phyloP scores from a whole-genome alignment of 2,113 vertebrate genomes.

The Chrysemys picta region DNA sequence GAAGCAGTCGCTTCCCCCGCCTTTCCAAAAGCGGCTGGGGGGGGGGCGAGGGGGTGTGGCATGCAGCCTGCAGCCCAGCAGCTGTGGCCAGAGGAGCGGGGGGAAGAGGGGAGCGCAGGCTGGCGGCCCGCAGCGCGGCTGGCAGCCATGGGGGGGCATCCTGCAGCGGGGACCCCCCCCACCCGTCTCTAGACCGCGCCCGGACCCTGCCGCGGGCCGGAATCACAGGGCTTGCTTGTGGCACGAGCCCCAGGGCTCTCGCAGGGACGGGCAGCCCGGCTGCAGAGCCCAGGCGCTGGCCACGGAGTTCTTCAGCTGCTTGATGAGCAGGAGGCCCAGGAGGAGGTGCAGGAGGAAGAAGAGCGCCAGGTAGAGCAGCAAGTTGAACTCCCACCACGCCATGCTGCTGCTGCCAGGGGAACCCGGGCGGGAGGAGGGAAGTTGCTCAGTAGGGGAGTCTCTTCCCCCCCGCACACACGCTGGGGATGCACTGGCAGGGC shows the following conservation, averaged over 20 bases:
- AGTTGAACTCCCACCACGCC: slow-evolving; percentile 87
- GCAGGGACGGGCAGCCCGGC: not conserved
- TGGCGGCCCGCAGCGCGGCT: no score
- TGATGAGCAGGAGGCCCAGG: slow-evolving; percentile 85
- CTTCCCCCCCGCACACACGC: not conserved
- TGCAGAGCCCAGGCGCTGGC: slow-evolving; percentile 75
- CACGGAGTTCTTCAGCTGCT: slow-evolving; percentile 89
- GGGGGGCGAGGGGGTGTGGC: no score
- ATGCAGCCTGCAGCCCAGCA: no score
- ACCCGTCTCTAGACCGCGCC: not conserved
- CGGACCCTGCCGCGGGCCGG: no score
- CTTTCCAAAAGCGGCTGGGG: no score
- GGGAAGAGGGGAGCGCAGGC: no score
- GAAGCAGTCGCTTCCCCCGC: no score
- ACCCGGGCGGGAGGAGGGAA: slow-evolving; percentile 70
- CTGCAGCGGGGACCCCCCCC: not conserved
- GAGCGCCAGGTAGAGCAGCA: slow-evolving; percentile 88
- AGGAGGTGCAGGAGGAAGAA: slow-evolving; percentile 85
- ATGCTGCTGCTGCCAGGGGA: slow-evolving; percentile 26
- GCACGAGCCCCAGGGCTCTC: slow-evolving; percentile 78
- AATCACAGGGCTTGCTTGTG: slow-evolving; percentile 66
- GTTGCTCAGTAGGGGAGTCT: slow-evolving; percentile 76
- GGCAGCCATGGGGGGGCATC: not conserved
- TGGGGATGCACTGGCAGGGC: no score
- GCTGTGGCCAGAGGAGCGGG: no score